Evolutionary conservation across 2,797 vertebrate genomes (phyloP).

Genomic region (Darevskia mixta): DNA sequence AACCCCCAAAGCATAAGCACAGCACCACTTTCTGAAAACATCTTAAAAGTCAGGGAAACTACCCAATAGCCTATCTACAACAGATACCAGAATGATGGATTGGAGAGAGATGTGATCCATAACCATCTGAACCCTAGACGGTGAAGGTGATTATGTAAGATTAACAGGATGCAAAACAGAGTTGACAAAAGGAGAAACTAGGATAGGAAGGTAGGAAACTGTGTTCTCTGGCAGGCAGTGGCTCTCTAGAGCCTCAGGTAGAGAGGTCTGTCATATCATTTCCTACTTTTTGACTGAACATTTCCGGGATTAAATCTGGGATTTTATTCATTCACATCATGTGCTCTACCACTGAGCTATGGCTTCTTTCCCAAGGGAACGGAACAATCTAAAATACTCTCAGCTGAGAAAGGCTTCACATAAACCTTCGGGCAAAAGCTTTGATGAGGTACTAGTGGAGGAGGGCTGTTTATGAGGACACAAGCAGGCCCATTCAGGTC

Average conservation of each 20-base stretch:
- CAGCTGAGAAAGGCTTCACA: not conserved
- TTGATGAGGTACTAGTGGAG: not conserved
- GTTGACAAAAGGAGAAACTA: not conserved
- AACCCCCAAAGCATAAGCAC: too few relatives aligned
- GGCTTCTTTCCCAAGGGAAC: not conserved
- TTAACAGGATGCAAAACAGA: not conserved
- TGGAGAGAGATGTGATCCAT: too few relatives aligned
- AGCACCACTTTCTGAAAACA: too few relatives aligned
- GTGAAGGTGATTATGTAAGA: too few relatives aligned
- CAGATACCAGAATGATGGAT: too few relatives aligned
- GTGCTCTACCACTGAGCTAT: not conserved
- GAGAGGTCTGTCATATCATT: not conserved
- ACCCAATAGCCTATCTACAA: too few relatives aligned
- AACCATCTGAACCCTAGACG: too few relatives aligned
- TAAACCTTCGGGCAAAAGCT: not conserved
- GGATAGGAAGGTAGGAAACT: not conserved
- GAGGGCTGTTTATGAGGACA: not conserved
- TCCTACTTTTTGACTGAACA: not conserved
- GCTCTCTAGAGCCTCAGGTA: not conserved
- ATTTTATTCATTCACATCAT: not conserved
- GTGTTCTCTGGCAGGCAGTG: not conserved
- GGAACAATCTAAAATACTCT: not conserved
- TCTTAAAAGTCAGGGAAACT: too few relatives aligned
- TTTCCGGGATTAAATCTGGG: not conserved
- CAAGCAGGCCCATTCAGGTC: too few relatives aligned